phyloP scores from a whole-genome alignment of 2,113 vertebrate genomes.

The Macrotis lagotis region DNA sequence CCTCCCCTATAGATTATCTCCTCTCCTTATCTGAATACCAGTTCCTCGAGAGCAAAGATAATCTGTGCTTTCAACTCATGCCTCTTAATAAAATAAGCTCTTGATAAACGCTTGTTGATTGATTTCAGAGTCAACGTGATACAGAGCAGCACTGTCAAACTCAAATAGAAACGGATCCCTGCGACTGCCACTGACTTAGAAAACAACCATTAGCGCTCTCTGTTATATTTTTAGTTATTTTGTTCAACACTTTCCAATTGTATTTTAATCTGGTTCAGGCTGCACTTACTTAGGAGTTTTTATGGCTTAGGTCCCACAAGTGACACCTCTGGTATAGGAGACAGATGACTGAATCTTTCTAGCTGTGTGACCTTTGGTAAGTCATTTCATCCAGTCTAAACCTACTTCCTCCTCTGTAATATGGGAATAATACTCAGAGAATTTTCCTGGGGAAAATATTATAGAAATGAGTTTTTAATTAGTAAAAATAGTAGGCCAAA shows the following conservation, averaged over 20 bases:
- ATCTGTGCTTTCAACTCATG: background rate
- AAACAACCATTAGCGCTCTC: background rate
- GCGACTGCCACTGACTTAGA: background rate
- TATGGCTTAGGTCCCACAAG: background rate
- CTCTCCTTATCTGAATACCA: background rate
- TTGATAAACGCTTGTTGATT: background rate
- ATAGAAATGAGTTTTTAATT: background rate
- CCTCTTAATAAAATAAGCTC: background rate
- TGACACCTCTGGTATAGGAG: background rate
- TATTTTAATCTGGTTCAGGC: background rate
- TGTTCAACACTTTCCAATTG: background rate
- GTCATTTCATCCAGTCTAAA: conserved; percentile 4
- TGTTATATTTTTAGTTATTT: background rate
- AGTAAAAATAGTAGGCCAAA: background rate
- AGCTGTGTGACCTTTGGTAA: conserved; percentile 6
- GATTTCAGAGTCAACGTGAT: background rate
- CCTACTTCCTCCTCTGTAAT: conserved; percentile 12
- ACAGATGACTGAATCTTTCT: background rate
- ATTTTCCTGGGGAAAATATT: background rate
- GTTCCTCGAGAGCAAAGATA: background rate
- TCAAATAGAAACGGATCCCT: background rate
- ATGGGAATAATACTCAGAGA: background rate
- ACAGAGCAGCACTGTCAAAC: background rate
- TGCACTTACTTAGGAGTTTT: background rate
- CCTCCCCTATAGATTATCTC: background rate